These are phyloP conservation scores for Stegana nigrithorax DNA, from an alignment of 2,888 invertebrate genomes.

Conservation along the genomic window DNA sequence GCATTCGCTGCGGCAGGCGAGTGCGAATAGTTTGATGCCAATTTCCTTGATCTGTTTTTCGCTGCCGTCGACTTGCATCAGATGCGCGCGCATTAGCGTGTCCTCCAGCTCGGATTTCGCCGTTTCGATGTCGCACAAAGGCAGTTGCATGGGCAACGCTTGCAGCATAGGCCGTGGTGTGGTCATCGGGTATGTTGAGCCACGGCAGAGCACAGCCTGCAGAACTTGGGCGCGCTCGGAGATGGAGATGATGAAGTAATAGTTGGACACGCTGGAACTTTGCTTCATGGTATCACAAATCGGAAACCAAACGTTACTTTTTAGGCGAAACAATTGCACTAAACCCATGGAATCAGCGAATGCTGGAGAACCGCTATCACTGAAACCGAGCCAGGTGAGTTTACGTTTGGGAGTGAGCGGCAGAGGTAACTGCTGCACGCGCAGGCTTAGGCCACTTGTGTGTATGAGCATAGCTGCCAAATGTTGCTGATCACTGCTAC, in stretches of 20 bases:
- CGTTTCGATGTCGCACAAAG: slow-evolving; percentile 80
- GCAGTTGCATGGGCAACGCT: slow-evolving; percentile 80
- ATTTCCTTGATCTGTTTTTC: slow-evolving; percentile 80
- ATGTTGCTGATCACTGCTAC: slow-evolving; percentile 71
- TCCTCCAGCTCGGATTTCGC: slow-evolving; percentile 89
- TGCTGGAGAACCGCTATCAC: slow-evolving; percentile 84
- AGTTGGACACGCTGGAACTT: slow-evolving; percentile 77
- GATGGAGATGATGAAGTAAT: slow-evolving; percentile 81
- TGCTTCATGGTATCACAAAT: slow-evolving; percentile 80
- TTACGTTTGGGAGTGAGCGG: slow-evolving; percentile 76
- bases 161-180: slow-evolving; percentile 86
- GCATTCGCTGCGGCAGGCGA: slow-evolving; percentile 85
- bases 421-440: slow-evolving; percentile 71
- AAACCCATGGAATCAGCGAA: slow-evolving; percentile 82
- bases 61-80: slow-evolving; percentile 73
- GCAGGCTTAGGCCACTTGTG: slow-evolving; percentile 69
- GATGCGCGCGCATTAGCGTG: slow-evolving; percentile 75
- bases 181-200: slow-evolving; percentile 87
- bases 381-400: slow-evolving; percentile 82
- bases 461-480: slow-evolving; percentile 72
- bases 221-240: slow-evolving; percentile 83
- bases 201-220: slow-evolving; percentile 88
- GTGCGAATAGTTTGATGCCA: slow-evolving; percentile 90
- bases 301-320: slow-evolving; percentile 83
- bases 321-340: slow-evolving; percentile 77